phyloP scores from a whole-genome alignment of 1,140 invertebrate genomes.

The Frieseomelitta varia region DNA sequence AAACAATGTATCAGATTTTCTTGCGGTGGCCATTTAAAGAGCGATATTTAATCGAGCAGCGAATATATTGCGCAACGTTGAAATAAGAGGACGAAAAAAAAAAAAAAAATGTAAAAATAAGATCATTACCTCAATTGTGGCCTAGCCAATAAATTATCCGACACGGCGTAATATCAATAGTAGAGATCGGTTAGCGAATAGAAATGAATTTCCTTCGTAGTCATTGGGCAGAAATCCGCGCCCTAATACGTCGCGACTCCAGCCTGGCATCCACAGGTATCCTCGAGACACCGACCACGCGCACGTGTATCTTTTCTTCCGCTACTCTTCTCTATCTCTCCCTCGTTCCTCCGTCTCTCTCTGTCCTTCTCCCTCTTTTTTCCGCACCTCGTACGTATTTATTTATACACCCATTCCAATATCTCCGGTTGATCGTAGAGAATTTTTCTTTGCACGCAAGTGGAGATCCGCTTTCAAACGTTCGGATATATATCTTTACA shows the following conservation, averaged over 20 bases:
- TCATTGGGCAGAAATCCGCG: slow-evolving; percentile 50
- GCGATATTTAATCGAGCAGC: not conserved
- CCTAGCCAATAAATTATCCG: slow-evolving; percentile 24
- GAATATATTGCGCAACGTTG: no score
- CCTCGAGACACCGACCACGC: slow-evolving; percentile 42
- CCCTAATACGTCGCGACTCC: slow-evolving; percentile 35
- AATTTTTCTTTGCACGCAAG: slow-evolving; percentile 2
- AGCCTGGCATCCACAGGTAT: slow-evolving; percentile 49
- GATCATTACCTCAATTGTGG: slow-evolving; percentile 23
- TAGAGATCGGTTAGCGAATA: slow-evolving; percentile 13
- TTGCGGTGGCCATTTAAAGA: not conserved
- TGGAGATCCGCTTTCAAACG: not conserved
- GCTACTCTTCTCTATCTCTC: slow-evolving; percentile 15
- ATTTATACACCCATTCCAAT: not conserved
- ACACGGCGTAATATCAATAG: slow-evolving; percentile 36
- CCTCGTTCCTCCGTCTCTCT: not conserved
- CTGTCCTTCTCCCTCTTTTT: not conserved
- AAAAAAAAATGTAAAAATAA: not conserved
- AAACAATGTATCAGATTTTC: not conserved
- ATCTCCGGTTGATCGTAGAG: not conserved
- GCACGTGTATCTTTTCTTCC: slow-evolving; percentile 51
- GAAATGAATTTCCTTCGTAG: slow-evolving; percentile 10
- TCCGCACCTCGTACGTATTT: not conserved
- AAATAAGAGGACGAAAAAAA: not conserved
- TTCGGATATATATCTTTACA: not conserved